Conservation (phyloP, 2,797 vertebrate genomes). For the Salmo trutta region DNA sequence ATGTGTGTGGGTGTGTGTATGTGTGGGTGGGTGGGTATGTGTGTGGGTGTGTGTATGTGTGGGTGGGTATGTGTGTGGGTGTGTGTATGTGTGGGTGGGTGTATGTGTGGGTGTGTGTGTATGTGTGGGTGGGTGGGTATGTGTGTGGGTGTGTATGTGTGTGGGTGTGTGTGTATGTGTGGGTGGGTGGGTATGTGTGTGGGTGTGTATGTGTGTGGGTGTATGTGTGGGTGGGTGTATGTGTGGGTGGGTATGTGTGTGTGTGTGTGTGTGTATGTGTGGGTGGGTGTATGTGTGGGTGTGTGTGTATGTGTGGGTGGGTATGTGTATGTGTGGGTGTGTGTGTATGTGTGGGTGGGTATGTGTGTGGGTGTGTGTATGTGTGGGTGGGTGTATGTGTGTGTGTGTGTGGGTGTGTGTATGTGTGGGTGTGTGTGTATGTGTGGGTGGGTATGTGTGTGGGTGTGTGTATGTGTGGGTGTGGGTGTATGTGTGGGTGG, state of each 20-base stretch:
- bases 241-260: too few species aligned
- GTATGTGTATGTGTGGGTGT: too few species aligned
- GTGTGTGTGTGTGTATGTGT: too few species aligned
- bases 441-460: accelerated
- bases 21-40: accelerated
- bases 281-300: too few species aligned
- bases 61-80: too few species aligned
- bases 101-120: neutral
- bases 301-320: too few species aligned
- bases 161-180: too few species aligned
- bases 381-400: too few species aligned
- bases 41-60: neutral
- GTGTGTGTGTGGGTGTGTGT: neutral
- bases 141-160: too few species aligned
- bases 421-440: too few species aligned
- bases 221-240: too few species aligned
- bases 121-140: accelerated
- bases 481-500: neutral
- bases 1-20: accelerated
- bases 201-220: neutral
- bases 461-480: accelerated
- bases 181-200: neutral
- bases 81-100: too few species aligned
- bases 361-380: neutral
- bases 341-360: neutral